Evolutionary conservation across 2,888 invertebrate species (phyloP), one percentile per base, ranked within the genome.

Genomic region (Morpho deidamia): DNA sequence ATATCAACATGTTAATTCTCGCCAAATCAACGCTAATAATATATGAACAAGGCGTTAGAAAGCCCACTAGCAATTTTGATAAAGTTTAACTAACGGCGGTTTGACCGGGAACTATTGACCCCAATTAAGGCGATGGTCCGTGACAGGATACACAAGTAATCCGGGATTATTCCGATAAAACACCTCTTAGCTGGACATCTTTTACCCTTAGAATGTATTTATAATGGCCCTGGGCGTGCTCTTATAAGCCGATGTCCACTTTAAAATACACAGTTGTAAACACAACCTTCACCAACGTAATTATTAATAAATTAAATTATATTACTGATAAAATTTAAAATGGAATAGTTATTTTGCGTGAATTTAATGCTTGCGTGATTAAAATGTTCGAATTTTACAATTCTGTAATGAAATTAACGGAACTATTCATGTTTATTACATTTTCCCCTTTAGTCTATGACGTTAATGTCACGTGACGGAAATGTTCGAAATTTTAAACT

Each of bases 101-200:
- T 58, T 59, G 63, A 60, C 61, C 59, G 59, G 59, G 55, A 81
- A 83, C 82, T 84, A 83, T 78, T 78, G 83, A 83, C 84, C 88
- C 77, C 79, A 78, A 84, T 86, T 84, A 83, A 79, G 69, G 78
- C 80, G 79, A 80, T 81, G 78, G 73, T 66, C 81, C 82, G 76
- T 72, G 77, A 72, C 78, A 72, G 81, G 73, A 79, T 76, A 81
- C 81, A 74, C 69, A 69, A 66, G 76, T 83, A 81, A 87, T 82
- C 87, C 86, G 65, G 81, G 86, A 83, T 88, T 78, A 86, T 84
- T 83, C 84, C 78, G 74, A 79, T 83, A 83, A 76, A 86, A 83
- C 86, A 85, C 83, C 85, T 84, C 86, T 81, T 81, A 78, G 78
- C 77, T 57, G 56, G 61, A 44, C 58, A 62, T 62, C 62, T 59